These are phyloP conservation scores for Cinara cedri DNA, from an alignment of 2,888 invertebrate species.

Conservation along the genomic window DNA sequence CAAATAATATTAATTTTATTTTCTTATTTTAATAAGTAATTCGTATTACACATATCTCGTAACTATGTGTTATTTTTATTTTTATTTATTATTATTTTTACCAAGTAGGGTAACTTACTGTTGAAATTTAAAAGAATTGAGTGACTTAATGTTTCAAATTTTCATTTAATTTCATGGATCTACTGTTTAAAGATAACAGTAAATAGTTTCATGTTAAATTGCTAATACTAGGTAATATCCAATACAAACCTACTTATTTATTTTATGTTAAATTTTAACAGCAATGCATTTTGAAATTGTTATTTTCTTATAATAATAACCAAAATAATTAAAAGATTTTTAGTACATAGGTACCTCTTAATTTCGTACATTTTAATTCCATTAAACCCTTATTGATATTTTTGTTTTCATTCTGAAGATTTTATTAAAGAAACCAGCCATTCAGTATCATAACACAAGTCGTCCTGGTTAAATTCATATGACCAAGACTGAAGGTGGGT, in stretches of 20 bases:
- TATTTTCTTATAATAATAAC: neutral
- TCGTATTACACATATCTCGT: too few relatives aligned
- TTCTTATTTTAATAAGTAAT: neutral
- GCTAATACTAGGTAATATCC: neutral
- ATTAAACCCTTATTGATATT: slow-evolving; percentile 47
- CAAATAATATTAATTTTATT: slow-evolving; percentile 13
- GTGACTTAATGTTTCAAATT: neutral
- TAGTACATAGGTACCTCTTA: slow-evolving; percentile 20
- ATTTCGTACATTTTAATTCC: slow-evolving; percentile 46
- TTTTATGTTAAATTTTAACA: neutral
- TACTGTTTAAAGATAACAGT: too few relatives aligned
- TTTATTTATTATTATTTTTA: too few relatives aligned
- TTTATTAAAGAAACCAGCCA: slow-evolving; percentile 56
- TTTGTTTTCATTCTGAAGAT: slow-evolving; percentile 55
- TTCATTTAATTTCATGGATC: neutral
- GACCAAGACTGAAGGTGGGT: slow-evolving; percentile 54
- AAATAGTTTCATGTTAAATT: too few relatives aligned
- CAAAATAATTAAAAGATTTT: slow-evolving; percentile 11
- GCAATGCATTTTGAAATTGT: neutral
- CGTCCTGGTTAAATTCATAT: slow-evolving; percentile 54
- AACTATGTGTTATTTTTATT: too few relatives aligned
- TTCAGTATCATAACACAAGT: slow-evolving; percentile 49
- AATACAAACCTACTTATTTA: neutral
- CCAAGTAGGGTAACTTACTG: too few relatives aligned
- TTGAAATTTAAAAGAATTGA: too few relatives aligned